A percentile compares a stretch with the other conserved stretches of the same genome.
phyloP scores from a whole-genome alignment of 2,888 invertebrate species.

The Leucoptera coffeella region DNA sequence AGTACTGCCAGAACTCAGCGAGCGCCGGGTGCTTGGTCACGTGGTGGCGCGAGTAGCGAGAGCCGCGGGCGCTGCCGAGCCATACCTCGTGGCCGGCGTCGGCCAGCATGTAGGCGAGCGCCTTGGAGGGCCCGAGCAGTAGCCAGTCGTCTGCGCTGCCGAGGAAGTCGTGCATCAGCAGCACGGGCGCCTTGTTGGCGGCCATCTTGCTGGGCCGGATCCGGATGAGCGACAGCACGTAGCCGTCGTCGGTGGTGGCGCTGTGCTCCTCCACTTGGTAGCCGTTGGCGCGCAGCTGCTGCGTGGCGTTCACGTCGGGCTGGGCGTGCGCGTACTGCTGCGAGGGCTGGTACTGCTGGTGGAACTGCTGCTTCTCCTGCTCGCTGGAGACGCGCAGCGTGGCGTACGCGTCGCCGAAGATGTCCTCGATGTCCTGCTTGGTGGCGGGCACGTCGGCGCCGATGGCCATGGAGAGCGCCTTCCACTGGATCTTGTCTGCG shows the following conservation, averaged over 20 bases:
- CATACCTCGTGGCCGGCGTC: conserved; percentile 40
- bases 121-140: conserved; percentile 54
- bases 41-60: conserved; percentile 27
- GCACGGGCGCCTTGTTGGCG: conserved; percentile 24
- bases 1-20: conserved; percentile 36
- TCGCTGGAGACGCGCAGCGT: conserved; percentile 18
- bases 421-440: conserved; percentile 18
- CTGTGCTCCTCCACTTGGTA: conserved; percentile 29
- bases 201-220: conserved; percentile 20
- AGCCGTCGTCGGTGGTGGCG: conserved; percentile 34
- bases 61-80: conserved; percentile 38
- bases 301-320: conserved; percentile 17
- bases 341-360: conserved; percentile 14
- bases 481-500: conserved; percentile 18
- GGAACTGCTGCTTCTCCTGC: conserved; percentile 18
- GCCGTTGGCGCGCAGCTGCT: conserved; percentile 23
- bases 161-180: conserved; percentile 59
- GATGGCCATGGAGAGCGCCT: conserved; percentile 14
- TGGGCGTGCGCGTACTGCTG: conserved; percentile 14
- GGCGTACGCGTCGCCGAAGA: conserved; percentile 23
- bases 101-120: conserved; percentile 27
- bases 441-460: conserved; percentile 12
- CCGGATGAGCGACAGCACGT: conserved; percentile 31
- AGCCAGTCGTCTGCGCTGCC: conserved; percentile 65
- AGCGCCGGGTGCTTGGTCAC: conserved; percentile 25